Evolutionary conservation across 37 sponge, comb jelly and placozoan genomes (phyloP).

Genomic region (Mnemiopsis leidyi): DNA sequence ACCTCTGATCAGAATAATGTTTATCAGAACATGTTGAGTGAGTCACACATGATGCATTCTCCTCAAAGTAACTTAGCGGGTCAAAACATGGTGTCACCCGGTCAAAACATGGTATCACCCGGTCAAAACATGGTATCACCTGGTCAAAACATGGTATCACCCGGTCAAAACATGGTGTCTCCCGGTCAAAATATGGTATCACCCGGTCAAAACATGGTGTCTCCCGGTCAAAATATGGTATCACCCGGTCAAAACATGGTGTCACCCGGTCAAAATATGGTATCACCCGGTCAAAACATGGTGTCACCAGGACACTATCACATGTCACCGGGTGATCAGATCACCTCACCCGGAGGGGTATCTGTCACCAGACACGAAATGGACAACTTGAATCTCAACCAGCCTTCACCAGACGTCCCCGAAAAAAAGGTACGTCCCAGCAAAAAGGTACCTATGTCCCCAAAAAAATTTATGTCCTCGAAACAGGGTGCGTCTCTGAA

Average conservation of each 20-base stretch:
- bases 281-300: neutral
- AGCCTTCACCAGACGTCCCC: neutral
- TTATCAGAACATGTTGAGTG: neutral
- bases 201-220: neutral
- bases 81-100: neutral
- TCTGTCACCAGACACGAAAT: conserved; percentile 45
- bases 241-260: conserved; percentile 1
- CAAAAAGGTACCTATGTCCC: too few relatives aligned
- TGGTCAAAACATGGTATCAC: neutral
- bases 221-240: neutral
- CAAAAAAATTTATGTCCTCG: too few relatives aligned
- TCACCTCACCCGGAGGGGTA: conserved; percentile 51
- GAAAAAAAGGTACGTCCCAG: neutral
- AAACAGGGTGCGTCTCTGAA: too few relatives aligned
- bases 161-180: neutral
- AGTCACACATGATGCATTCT: neutral
- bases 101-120: neutral
- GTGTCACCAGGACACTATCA: neutral
- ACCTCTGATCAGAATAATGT: neutral
- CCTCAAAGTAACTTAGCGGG: too few relatives aligned
- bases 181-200: neutral
- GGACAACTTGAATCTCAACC: conserved; percentile 55
- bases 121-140: neutral
- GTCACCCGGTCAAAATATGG: conserved; percentile 1
- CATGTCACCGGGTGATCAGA: neutral